Percentiles rank a stretch among this genome's conserved stretches.
Evolutionary conservation across 1,140 invertebrate genomes (phyloP).

Genomic region (Rhagoletis zephyria): DNA sequence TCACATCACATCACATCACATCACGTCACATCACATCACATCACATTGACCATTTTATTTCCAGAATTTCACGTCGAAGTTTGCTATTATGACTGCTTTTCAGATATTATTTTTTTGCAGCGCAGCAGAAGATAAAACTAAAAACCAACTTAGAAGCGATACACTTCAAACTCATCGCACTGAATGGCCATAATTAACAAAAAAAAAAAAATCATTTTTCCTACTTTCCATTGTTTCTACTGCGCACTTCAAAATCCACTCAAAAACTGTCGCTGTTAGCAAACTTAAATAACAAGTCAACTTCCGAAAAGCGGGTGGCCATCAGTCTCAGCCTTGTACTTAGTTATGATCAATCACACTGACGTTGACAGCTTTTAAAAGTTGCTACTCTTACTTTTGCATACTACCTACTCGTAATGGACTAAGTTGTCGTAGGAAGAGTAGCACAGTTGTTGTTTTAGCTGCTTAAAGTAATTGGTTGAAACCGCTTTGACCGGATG

Average conservation of each 20-base stretch:
- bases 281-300: conserved; percentile 23
- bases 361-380: conserved; percentile 47
- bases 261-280: neutral
- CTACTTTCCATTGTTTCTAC: neutral
- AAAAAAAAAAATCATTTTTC: too few relatives aligned
- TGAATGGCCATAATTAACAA: too few relatives aligned
- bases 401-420: neutral
- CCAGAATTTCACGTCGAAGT: too few relatives aligned
- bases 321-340: too few relatives aligned
- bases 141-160: too few relatives aligned
- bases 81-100: too few relatives aligned
- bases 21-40: neutral
- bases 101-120: too few relatives aligned
- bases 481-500: neutral
- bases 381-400: neutral
- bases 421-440: neutral
- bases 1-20: neutral
- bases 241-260: neutral
- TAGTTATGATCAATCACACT: conserved; percentile 17
- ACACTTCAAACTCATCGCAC: too few relatives aligned
- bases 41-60: neutral
- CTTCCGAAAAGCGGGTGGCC: neutral
- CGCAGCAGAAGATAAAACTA: too few relatives aligned
- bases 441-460: neutral
- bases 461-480: neutral